Evolutionary conservation across 2,113 vertebrate genomes (phyloP), one percentile per base, ranked within the genome.

Genomic region (Labeo catla): DNA sequence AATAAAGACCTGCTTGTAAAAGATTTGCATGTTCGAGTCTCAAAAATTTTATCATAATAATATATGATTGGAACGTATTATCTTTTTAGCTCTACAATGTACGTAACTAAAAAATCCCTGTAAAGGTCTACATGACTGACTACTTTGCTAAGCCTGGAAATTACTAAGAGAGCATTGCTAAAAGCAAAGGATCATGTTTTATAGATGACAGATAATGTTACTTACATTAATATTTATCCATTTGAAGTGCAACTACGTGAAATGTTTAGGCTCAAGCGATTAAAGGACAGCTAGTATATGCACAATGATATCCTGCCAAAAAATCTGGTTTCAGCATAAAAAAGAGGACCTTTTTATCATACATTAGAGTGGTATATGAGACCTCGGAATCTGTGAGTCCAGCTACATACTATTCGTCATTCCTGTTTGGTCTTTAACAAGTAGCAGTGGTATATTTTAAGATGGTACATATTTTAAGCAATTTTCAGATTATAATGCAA

Each of bases 141-240:
- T 72, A 72, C 16, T 72, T 72, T 43, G 19, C 36, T 19, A 3
- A 43, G 36, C 36, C 36, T 39, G 36, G 15, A 77, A 54, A 77
- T 77, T 28, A 19, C 23, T 4, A 2, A 19, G 49, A 34, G 16
- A 76, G 66, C 66, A 39, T 5, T 43, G 36, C 36, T 72, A 61
- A 79, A 79, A 61, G 36, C 54, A 61, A 61, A 79, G 5, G 19
- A 43, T 43, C 54, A 23, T 61, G 9, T 79, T 79, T 79, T 61
- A 47, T 63, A 81, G 28, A 59, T 59, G 28, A 39, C 34, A 63
- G 43, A 74, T 74, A 74, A 81, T 80, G 39, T 63, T 23, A 80
- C 21, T 63, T 28, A 4, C 36, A 81, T 63, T 65, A 81, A 23
- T 63, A 63, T 28, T 15, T 81, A 63, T 63, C 21, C 11, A 23